Conservation (phyloP, 2,888 invertebrate species). For the Craniophora ligustri region DNA sequence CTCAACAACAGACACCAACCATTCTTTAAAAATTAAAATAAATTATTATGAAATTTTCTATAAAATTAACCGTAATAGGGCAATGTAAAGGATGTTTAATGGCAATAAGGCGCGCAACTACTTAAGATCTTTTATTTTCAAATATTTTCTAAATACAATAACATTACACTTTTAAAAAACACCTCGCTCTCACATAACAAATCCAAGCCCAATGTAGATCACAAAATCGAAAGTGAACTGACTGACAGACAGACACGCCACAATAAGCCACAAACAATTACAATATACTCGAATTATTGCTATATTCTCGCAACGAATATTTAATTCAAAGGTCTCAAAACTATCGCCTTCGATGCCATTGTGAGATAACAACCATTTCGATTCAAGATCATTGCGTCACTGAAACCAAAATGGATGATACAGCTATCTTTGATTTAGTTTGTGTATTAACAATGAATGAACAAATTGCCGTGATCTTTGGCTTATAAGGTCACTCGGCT, state of each 20-base stretch:
- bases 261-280: slow-evolving; percentile 82
- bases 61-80: too few species aligned
- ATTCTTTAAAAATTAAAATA: too few species aligned
- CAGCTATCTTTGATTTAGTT: slow-evolving; percentile 29
- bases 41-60: too few species aligned
- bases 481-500: slow-evolving; percentile 37
- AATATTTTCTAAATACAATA: too few species aligned
- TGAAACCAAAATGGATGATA: slow-evolving; percentile 41
- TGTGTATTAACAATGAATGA: slow-evolving; percentile 47
- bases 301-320: slow-evolving; percentile 79
- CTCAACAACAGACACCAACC: too few species aligned
- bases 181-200: slow-evolving; percentile 62
- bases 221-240: slow-evolving; percentile 78
- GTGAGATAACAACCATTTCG: slow-evolving; percentile 75
- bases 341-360: slow-evolving; percentile 83
- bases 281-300: slow-evolving; percentile 75
- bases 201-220: slow-evolving; percentile 73
- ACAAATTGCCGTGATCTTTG: slow-evolving; percentile 51
- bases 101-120: too few species aligned
- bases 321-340: slow-evolving; percentile 82
- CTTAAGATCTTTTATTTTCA: too few species aligned
- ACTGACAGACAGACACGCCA: slow-evolving; percentile 82
- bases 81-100: too few species aligned
- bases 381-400: slow-evolving; percentile 69
- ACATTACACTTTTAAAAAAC: slow-evolving; percentile 6